Evolutionary conservation across 2,888 invertebrate species (phyloP), one percentile per base, ranked within the genome.

Genomic region (Drosophila lutescens): DNA sequence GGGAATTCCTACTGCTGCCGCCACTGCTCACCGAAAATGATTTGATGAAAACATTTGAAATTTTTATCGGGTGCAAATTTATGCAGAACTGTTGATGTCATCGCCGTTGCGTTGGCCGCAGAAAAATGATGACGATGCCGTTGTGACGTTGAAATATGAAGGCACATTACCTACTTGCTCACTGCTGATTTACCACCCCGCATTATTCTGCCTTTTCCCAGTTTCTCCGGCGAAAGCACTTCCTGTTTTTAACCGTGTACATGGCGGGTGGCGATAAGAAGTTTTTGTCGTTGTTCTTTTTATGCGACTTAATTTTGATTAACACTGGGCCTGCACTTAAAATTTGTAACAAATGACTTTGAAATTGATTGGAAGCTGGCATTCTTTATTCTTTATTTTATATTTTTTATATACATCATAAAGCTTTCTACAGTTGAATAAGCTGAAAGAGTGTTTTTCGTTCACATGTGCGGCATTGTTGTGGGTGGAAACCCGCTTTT

Each of bases 1-100:
- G 44, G 59, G 36, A 15, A 15, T 30, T 47, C 10, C 53, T 66
- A 57, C 74, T 73, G 77, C 73, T 67, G 66, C 23, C 23, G 23
- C 23, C 23, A 23, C 23, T 23, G 23, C 71, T 56, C 65, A 47
- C 77, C 71, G 73, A 82, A 88, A 82, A 86, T 82, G 84, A 82
- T 78, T 81, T 79, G 86, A 90, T 84, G 90, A 84, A 86, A 88
- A 88, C 88, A 88, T 90, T 90, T 90, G 86, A 90, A 82, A 83
- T 86, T 89, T 90, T 90, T 90, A 89, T 90, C 84, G 85, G 84
- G 86, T 90, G 90, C 82, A 90, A 89, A 89, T 90, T 90, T 90
- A 89, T 89, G 88, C 90, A 86, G 90, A 89, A 89, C 89, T 88
- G 89, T 86, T 89, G 85, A 89, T 89, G 90, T 89, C 88, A 88